Base-by-base conservation (phyloP, 2,797 vertebrate species). In the Ficedula albicollis region DNA sequence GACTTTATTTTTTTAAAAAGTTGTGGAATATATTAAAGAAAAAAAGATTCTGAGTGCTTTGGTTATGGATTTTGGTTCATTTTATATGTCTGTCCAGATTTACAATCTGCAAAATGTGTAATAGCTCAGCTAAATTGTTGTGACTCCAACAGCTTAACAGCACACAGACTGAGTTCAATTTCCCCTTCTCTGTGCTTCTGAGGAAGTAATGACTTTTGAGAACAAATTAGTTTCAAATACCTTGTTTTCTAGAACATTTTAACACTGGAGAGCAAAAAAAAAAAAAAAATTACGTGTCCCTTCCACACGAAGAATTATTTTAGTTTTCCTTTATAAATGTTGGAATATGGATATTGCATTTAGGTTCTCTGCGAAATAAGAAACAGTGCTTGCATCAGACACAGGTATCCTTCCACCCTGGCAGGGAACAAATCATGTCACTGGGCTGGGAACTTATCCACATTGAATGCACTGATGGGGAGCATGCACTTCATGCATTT, bases 401-500 rank as follows among this genome's bases (percentile, higher is more conserved):
- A 60, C 1, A 6, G 36, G 20, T 22, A 55, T 70, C 58, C 62
- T 91, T 62, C 44, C 25, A 39, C 52, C 82, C 30, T 41, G 30
- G 21, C 59, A 91, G 51, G 38, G 34, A 68, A 36, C 17, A 83
- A 51, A 44, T 81, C 63, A 12, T 2, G 11, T 73, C 54, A 41
- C 52, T 25, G 44, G 67, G 56, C 58, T 43, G 29, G 52, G 49
- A 81, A 82, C 32, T 69, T 16, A 21, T 14, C 67, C 22, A 29
- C 6, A 34, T 77, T 80, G 55, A 89, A 70, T 38, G 60, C 59
- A 59, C 30, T 60, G 38, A 82, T n/a, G 36, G 81, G 76, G 39
- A 95, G 68, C 93, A 95, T 96, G 97, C 95, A 93, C 73, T 56
- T 95, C 96, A 95, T 97, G 94, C 96, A 75, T n/a, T 84, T 55